Evolutionary conservation across 2,113 vertebrate genomes (phyloP).

Genomic region (Nesoenas mayeri): DNA sequence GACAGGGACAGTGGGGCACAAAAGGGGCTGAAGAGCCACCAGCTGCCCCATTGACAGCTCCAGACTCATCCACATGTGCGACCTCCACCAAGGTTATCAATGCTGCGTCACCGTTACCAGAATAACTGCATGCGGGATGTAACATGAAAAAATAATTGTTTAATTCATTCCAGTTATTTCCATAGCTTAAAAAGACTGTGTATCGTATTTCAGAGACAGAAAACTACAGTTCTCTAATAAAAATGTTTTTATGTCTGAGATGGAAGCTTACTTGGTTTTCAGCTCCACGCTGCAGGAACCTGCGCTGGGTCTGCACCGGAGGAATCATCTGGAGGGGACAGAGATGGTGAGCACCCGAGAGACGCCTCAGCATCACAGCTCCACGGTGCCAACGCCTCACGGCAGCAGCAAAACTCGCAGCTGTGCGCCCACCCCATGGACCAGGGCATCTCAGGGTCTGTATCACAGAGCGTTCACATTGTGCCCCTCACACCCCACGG

Average conservation of each 20-base stretch:
- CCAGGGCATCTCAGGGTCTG: no score
- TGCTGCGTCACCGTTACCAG: background rate
- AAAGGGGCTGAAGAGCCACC: no score
- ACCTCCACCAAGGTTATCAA: no score
- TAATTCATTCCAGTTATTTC: background rate
- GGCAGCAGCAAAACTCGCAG: no score
- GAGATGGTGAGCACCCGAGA: no score
- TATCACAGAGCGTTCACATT: no score
- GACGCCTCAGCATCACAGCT: background rate
- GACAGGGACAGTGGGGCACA: no score
- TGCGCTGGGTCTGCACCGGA: background rate
- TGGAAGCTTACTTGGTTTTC: background rate
- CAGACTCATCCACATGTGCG: no score
- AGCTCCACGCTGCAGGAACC: background rate
- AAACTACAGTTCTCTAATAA: background rate
- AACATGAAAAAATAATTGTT: background rate
- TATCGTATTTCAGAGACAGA: background rate
- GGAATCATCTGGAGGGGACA: background rate
- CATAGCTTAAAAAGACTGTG: background rate
- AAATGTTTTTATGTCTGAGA: background rate
- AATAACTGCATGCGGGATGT: background rate
- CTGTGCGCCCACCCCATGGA: no score
- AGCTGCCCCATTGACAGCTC: no score
- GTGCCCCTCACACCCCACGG: no score
- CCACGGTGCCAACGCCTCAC: accelerated